These are phyloP conservation scores for Irena cyanogastra DNA, from an alignment of 2,113 vertebrate species.

Conservation along the genomic window DNA sequence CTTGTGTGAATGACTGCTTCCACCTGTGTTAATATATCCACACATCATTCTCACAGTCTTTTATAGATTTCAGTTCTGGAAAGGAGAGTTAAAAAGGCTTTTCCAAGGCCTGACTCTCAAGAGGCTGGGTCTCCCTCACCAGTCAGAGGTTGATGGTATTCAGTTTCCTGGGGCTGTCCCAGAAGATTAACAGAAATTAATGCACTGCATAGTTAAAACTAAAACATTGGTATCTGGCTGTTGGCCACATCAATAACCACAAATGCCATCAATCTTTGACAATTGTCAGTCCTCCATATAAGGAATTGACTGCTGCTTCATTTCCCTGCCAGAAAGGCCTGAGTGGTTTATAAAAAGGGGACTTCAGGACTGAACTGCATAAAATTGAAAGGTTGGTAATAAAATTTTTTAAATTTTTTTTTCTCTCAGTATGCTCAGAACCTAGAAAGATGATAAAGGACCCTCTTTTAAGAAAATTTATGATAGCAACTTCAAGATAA, in stretches of 20 bases:
- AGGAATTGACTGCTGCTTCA: conserved; percentile 49
- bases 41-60: background rate
- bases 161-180: background rate
- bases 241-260: conserved; percentile 21
- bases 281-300: conserved; percentile 64
- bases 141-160: background rate
- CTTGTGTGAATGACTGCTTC: background rate
- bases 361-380: background rate
- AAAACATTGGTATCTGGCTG: background rate
- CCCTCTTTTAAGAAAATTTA: background rate
- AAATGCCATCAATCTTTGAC: conserved; percentile 63
- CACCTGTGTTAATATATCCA: background rate
- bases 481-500: background rate
- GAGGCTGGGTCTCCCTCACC: background rate
- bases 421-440: background rate
- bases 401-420: background rate
- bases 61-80: background rate
- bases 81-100: background rate
- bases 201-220: background rate
- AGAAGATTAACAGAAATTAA: background rate
- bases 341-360: background rate
- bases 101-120: background rate
- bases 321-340: conserved; percentile 10
- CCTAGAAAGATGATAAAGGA: background rate
- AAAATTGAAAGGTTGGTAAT: background rate